phyloP scores from a whole-genome alignment of 2,797 vertebrate species.

The Eidolon dupreanum region DNA sequence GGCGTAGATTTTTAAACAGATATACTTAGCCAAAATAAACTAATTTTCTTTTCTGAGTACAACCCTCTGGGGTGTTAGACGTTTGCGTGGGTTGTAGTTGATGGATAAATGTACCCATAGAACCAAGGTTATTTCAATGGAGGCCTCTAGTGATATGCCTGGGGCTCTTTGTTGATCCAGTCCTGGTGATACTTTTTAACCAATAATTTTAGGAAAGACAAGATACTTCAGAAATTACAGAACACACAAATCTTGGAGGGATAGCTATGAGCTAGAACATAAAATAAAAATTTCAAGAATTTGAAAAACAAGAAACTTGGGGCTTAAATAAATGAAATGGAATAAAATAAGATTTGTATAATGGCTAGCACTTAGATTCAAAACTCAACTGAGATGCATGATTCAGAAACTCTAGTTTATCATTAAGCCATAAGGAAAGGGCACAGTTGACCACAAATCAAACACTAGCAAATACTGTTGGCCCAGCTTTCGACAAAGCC shows the following conservation, averaged over 20 bases:
- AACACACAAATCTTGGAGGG: background rate
- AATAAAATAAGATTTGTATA: background rate
- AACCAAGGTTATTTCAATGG: background rate
- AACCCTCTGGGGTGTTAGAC: background rate
- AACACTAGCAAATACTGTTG: too few relatives aligned
- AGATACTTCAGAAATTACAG: background rate
- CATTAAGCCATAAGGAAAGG: background rate
- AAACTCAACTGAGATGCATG: background rate
- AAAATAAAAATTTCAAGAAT: background rate
- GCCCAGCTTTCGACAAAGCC: background rate
- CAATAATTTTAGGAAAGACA: background rate
- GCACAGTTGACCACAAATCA: background rate
- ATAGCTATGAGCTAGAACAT: background rate
- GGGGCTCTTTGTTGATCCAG: background rate
- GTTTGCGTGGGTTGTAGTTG: background rate
- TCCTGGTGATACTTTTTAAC: background rate
- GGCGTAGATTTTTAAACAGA: conserved; percentile 22
- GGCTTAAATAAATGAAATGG: conserved; percentile 10
- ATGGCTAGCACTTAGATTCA: background rate
- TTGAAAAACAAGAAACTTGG: background rate
- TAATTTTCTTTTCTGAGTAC: conserved; percentile 6
- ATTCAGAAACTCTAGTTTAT: background rate
- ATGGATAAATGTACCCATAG: background rate
- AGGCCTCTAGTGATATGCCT: background rate
- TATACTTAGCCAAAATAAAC: background rate